phyloP scores from a whole-genome alignment of 2,113 vertebrate species.

The Mus pahari region DNA sequence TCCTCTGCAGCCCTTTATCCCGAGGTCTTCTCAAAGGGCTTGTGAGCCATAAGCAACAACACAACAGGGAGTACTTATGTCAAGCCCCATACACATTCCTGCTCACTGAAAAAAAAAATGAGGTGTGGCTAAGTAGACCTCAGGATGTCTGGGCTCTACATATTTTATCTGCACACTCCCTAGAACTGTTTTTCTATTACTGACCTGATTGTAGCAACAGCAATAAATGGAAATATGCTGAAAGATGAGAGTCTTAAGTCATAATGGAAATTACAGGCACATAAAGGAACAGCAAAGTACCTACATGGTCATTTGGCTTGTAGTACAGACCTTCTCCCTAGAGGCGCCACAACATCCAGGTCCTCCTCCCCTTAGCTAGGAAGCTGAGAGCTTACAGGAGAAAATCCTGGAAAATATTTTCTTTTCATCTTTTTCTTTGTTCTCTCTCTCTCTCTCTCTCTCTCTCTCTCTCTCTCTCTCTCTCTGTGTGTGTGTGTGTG shows the following conservation, averaged over 20 bases:
- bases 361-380: not conserved
- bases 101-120: constrained; percentile 78
- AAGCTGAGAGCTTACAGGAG: not conserved
- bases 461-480: not conserved
- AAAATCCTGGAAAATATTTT: not conserved
- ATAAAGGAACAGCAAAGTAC: constrained; percentile 65
- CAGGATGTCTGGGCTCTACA: constrained; percentile 67
- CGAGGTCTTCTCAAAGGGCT: constrained; percentile 67
- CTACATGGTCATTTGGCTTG: constrained; percentile 55
- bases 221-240: constrained; percentile 76
- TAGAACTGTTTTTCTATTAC: constrained; percentile 75
- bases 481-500: too few relatives aligned
- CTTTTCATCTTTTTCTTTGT: not conserved
- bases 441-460: not conserved
- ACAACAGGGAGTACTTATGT: constrained; percentile 79
- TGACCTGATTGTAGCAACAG: constrained; percentile 71
- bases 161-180: constrained; percentile 74
- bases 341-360: accelerated
- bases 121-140: constrained; percentile 73
- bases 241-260: constrained; percentile 77
- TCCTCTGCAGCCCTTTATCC: constrained; percentile 70
- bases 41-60: constrained; percentile 67
- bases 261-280: constrained; percentile 75
- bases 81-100: constrained; percentile 51
- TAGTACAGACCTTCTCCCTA: constrained; percentile 25